Evolutionary conservation across 2,888 invertebrate species (phyloP), one percentile per base, ranked within the genome.

Genomic region (Ochropleura plecta): DNA sequence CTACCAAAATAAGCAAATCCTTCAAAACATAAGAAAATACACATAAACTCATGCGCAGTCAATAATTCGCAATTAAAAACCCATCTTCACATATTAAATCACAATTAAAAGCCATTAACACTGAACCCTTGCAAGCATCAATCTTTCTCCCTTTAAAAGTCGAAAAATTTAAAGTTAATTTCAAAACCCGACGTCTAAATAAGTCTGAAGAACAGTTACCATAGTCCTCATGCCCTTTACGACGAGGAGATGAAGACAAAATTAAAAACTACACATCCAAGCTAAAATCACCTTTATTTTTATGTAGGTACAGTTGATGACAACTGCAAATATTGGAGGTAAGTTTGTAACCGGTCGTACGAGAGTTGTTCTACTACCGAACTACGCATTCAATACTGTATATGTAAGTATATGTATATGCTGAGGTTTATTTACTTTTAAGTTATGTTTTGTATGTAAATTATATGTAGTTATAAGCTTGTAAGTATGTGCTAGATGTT

Each of bases 191-290:
- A 86, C 86, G 85, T 90, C 91, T 92, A 92, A 92, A 91, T 91
- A 91, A 90, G 88, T 87, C 89, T 81, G 82, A 88, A 84, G 87
- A 91, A 92, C 91, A 90, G 91, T 92, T 91, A 91, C 89, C 88
- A 88, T 85, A 89, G 90, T 91, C 91, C 92, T 88, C 91, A 79
- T 92, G 92, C 92, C 92, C 92, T 92, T 92, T 92, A 89, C 89
- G 87, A 87, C 81, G 86, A 79, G 75, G 81, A 84, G 84, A 86
- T 77, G 77, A 84, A 75, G 67, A 73, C 88, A 73, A 86, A 49
- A 12, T 77, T 83, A 77, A 44, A 42, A 70, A 18, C 75, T 62
- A 3, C n/a, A 59, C 12, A 6, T 18, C 0, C 74, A 81, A 63
- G 30, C 55, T 6, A 86, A 79, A 85, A 81, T 78, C 20, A 78